These are phyloP conservation scores for Anoplolepis gracilipes DNA, from an alignment of 1,140 invertebrate genomes.

Conservation along the genomic window DNA sequence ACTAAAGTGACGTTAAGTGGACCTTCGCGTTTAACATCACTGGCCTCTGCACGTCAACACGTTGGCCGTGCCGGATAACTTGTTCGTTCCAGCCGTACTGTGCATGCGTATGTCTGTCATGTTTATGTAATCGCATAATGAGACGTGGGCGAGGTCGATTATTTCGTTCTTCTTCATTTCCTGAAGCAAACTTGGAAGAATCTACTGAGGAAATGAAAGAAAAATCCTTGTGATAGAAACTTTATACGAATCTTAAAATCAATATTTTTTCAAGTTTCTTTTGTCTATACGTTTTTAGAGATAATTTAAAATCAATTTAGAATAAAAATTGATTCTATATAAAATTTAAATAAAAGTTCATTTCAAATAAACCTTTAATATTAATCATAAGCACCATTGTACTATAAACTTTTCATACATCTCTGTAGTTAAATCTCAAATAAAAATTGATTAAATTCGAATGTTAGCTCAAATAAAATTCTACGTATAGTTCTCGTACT, in stretches of 20 bases:
- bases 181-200: not conserved
- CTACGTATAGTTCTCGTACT: not conserved
- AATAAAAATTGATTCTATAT: not conserved
- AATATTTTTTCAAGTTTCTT: too few species aligned
- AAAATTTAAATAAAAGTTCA: not conserved
- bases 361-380: not conserved
- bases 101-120: conserved; percentile 39
- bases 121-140: conserved; percentile 77
- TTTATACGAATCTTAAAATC: not conserved
- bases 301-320: too few species aligned
- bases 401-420: not conserved
- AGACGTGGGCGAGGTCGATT: conserved; percentile 73
- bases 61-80: conserved; percentile 63
- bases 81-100: conserved; percentile 59
- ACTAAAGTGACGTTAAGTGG: conserved; percentile 72
- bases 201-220: not conserved
- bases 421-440: not conserved
- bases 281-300: too few species aligned
- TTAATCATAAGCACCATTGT: not conserved
- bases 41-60: conserved; percentile 64
- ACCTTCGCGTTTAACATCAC: conserved; percentile 69
- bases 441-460: not conserved
- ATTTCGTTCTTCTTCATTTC: conserved; percentile 51
- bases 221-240: not conserved
- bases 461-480: not conserved